Conservation (phyloP, 2,113 vertebrate species). For the Pedetes capensis region DNA sequence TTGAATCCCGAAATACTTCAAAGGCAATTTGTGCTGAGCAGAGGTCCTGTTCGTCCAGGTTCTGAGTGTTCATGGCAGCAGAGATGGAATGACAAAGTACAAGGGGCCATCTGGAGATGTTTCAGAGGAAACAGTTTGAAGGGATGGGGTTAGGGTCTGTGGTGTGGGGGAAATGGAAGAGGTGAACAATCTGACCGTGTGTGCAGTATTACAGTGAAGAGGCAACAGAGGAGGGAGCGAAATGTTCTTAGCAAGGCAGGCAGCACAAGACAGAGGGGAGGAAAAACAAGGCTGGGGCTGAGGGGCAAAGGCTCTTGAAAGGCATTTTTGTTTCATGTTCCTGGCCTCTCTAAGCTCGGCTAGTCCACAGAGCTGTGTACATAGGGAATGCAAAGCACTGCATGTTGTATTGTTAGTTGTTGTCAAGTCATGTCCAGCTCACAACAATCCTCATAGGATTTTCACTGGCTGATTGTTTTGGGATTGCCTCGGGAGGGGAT, state of each 20-base stretch:
- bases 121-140: neutral
- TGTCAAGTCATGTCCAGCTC: too few species aligned
- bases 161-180: neutral
- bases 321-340: neutral
- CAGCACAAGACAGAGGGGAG: neutral
- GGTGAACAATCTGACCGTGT: neutral
- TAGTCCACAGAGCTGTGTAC: neutral
- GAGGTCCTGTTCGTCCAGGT: neutral
- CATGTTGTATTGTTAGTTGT: too few species aligned
- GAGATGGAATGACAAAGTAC: neutral
- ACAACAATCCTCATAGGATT: too few species aligned
- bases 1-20: neutral
- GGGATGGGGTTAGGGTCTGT: neutral
- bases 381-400: neutral
- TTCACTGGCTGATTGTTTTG: too few species aligned
- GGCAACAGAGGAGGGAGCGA: neutral
- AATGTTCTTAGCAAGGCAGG: neutral
- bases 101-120: too few species aligned
- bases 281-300: neutral
- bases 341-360: neutral
- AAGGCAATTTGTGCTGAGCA: neutral
- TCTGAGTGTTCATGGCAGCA: neutral
- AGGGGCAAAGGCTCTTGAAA: neutral
- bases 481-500: too few species aligned
- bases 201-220: neutral